Evolutionary conservation across 2,113 vertebrate species (phyloP), one percentile per base, ranked within the genome.

Genomic region (Grallaria varia): DNA sequence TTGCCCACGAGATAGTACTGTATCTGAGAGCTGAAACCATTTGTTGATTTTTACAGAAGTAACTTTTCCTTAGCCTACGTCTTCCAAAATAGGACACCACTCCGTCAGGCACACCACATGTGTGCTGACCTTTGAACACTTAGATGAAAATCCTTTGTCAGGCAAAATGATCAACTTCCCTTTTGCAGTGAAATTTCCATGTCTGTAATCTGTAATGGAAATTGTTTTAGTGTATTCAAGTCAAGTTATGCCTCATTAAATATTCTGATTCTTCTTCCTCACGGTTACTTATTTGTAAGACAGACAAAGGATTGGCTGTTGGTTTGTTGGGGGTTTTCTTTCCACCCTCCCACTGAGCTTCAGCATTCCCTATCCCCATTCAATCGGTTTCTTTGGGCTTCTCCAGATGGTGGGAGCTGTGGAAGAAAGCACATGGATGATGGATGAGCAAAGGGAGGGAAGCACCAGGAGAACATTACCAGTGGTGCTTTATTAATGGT

Each of bases 1-100:
- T 89, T 90, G 91, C 91, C 90, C 74, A 66, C 0, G 3, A 95
- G 92, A 78, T 47, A 90, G 56, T 44, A 19, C 62, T 82, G 20
- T 64, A 55, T 92, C 73, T 72, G 49, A 96, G 95, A 91, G 24
- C 40, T 90, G 84, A 91, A 90, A 88, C 76, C 90, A 80, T 85
- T 73, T 86, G 94, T 95, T 97, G 90, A 40, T 90, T 97, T 63
- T 97, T 97, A 93, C 91, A 91, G 77, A 95, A 93, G 75, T 96
- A 90, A 91, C 91, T 97, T 95, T 97, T 97, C 89, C 84, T 92
- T 95, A 75, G 87, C 75, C 94, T 96, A 93, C 94, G 91, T 79
- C 78, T 96, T 97, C 68, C 93, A 85, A 96, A 96, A 94, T 90
- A 94, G 92, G 82, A 78, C 67, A 33, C 37, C 24, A 30, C 50